Evolutionary conservation across 2,113 vertebrate genomes (phyloP), one percentile per base, ranked within the genome.

Genomic region (Aythya baeri): DNA sequence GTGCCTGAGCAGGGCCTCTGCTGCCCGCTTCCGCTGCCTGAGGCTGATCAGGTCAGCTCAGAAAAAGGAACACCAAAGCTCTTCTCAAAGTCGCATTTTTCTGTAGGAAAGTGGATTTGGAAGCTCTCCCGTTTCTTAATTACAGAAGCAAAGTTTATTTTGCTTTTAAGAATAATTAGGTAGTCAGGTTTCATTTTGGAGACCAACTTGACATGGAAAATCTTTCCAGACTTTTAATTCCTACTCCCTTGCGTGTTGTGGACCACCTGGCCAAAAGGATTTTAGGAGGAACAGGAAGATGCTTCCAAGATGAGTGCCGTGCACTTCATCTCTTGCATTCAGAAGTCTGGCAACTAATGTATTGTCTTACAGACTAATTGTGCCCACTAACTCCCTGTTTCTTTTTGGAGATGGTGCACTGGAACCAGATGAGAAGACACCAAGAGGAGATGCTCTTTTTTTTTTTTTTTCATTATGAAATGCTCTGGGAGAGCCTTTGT

Each of bases 241-340:
- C 68, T 86, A 90, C 72, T 86, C 94, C 81, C 94, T 71, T 41
- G 86, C 86, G 90, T 81, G 91, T 88, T 91, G 58, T 78, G 44
- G 32, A 85, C 92, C 86, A 96, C 93, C 88, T 96, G 94, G 92
- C 91, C 94, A 92, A 17, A 75, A 92, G 94, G 65, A 76, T 94
- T 96, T 91, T 96, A 91, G 93, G 93, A 84, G 83, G 74, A 81
- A 63, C n/a, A 7, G 27, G 44, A 90, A 62, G 41, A 41, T 41
- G 41, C 70, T 88, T 91, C 80, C 2, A 72, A 81, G 90, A 92
- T 54, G 70, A 46, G 93, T 92, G 93, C 91, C 80, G 73, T 93
- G 66, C 49, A 94, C 74, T 82, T 95, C 58, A n/a, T 88, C 67
- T 93, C 73, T 72, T 70, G 61, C 58, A 93, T 79, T 94, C 88